phyloP scores from a whole-genome alignment of 2,888 invertebrate genomes.

The Chalcis sispes region DNA sequence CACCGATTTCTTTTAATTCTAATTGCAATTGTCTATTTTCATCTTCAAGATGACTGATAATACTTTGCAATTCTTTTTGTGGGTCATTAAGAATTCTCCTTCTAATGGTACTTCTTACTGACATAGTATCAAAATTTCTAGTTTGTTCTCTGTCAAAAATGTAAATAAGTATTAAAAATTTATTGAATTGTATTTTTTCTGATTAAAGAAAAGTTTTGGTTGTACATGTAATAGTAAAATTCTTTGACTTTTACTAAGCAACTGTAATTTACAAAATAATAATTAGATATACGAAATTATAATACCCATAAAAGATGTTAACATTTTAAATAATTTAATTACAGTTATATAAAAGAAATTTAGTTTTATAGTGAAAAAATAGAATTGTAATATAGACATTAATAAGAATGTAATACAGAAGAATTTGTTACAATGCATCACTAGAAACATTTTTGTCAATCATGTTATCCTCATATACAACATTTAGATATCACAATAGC shows the following conservation, averaged over 20 bases:
- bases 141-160: conserved; percentile 64
- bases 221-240: too few species aligned
- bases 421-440: too few species aligned
- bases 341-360: conserved; percentile 22
- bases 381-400: too few species aligned
- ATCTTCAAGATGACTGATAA: conserved; percentile 84
- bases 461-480: too few species aligned
- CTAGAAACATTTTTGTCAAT: too few species aligned
- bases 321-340: conserved; percentile 7
- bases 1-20: conserved; percentile 72
- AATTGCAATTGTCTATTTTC: conserved; percentile 79
- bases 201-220: conserved; percentile 3
- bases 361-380: background rate
- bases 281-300: background rate
- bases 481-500: too few species aligned
- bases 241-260: too few species aligned
- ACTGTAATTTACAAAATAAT: conserved; percentile 9
- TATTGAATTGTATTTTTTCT: conserved; percentile 5
- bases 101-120: conserved; percentile 68
- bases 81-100: conserved; percentile 77
- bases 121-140: conserved; percentile 66
- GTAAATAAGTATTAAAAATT: conserved; percentile 6
- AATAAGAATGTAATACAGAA: too few species aligned
- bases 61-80: conserved; percentile 81
- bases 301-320: background rate